These are phyloP conservation scores for Nothobranchius kuhntae DNA, from an alignment of 2,113 vertebrate genomes.

Conservation along the genomic window DNA sequence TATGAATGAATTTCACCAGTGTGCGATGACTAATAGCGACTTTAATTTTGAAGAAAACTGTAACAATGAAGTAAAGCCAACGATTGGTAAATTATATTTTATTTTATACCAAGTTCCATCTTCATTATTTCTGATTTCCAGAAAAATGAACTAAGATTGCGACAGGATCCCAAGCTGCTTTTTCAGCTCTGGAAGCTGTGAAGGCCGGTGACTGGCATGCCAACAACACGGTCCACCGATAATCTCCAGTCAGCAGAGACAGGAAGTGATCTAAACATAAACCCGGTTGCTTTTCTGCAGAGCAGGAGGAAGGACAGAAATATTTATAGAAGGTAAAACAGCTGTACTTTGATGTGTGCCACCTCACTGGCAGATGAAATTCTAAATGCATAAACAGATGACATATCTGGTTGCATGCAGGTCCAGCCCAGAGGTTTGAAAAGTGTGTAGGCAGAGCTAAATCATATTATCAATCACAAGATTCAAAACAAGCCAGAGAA, in stretches of 20 bases:
- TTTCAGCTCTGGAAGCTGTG: slow-evolving; percentile 7
- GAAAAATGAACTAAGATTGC: neutral
- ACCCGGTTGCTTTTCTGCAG: slow-evolving; percentile 46
- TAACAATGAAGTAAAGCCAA: too few species aligned
- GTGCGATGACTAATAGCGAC: too few species aligned
- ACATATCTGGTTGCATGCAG: neutral
- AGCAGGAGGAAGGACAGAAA: slow-evolving; percentile 39
- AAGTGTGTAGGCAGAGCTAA: neutral
- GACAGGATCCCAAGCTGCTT: slow-evolving; percentile 23
- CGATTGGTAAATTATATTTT: too few species aligned
- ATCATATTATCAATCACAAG: slow-evolving; percentile 1
- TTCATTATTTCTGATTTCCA: neutral
- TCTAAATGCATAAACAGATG: slow-evolving; percentile 13
- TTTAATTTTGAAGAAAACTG: too few species aligned
- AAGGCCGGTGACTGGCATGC: slow-evolving; percentile 44
- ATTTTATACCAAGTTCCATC: neutral
- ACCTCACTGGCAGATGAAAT: slow-evolving; percentile 38
- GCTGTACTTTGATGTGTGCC: slow-evolving; percentile 58
- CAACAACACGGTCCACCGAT: slow-evolving; percentile 30
- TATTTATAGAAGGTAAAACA: slow-evolving; percentile 63
- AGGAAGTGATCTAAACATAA: slow-evolving; percentile 62
- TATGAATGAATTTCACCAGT: too few species aligned
- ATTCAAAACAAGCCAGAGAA: too few species aligned
- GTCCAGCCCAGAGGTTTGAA: neutral
- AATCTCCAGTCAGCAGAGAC: slow-evolving; percentile 54